A percentile compares a stretch with the other conserved stretches of the same genome.
phyloP scores from a whole-genome alignment of 2,797 vertebrate species.

The Loriculus beryllinus region DNA sequence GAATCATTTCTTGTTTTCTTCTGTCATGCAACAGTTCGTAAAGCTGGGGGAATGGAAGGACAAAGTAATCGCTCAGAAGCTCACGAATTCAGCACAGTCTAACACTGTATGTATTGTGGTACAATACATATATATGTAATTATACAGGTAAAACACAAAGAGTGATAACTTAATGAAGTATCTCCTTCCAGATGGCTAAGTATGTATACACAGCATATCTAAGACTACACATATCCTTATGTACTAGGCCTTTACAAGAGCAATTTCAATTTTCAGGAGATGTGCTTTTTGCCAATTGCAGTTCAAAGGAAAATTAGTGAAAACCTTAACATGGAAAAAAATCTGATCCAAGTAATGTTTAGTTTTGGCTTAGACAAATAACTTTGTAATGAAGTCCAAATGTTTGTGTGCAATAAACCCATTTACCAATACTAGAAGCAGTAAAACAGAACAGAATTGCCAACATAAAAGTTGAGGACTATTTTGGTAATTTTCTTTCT shows the following conservation, averaged over 20 bases:
- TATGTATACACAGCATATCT: background rate
- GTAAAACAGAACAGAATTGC: conserved; percentile 22
- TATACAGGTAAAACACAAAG: background rate
- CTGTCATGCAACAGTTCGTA: background rate
- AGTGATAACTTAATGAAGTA: background rate
- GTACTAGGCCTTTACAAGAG: background rate
- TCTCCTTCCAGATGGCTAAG: background rate
- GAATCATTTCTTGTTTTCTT: background rate
- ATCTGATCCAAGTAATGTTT: background rate
- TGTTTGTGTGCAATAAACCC: background rate
- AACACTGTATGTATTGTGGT: background rate
- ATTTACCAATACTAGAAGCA: conserved; percentile 2
- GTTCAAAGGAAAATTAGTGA: background rate
- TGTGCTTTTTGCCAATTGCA: background rate
- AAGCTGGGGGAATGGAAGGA: accelerated
- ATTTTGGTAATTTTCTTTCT: background rate
- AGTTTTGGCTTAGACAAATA: background rate
- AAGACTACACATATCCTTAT: background rate
- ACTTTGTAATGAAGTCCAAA: conserved; percentile 21
- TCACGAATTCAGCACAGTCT: background rate
- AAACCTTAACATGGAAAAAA: background rate
- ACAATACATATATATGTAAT: background rate
- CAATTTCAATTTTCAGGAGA: background rate
- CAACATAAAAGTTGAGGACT: conserved; percentile 20
- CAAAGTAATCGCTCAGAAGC: background rate